phyloP scores from a whole-genome alignment of 1,140 invertebrate species.

The Bathynomus jamesi region DNA sequence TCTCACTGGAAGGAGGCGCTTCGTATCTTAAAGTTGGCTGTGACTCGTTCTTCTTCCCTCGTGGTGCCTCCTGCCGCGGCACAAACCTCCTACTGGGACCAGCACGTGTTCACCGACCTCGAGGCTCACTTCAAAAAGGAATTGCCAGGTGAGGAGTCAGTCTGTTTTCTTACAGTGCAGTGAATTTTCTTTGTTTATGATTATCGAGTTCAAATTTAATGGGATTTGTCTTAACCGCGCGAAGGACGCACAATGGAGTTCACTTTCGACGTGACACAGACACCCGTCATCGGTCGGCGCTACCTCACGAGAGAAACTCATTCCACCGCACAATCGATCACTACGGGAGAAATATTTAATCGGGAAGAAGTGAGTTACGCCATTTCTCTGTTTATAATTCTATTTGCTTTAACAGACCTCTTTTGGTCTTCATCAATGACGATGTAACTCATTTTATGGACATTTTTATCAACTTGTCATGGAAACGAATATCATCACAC shows the following conservation, averaged over 20 bases:
- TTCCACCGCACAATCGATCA: conserved; percentile 22
- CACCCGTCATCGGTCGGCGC: conserved; percentile 80
- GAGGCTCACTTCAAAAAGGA: conserved; percentile 71
- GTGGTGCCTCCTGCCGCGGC: conserved; percentile 47
- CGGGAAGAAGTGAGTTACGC: conserved; percentile 11
- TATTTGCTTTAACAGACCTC: no score
- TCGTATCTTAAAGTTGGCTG: conserved; percentile 92
- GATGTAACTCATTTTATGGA: no score
- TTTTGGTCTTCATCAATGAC: no score
- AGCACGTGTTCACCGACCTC: conserved; percentile 61
- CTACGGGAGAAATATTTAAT: conserved; percentile 16
- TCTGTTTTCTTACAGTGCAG: neutral
- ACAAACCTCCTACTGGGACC: conserved; percentile 35
- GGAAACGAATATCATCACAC: no score
- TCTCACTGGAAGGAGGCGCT: conserved; percentile 88
- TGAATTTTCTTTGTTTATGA: neutral
- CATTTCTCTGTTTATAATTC: neutral
- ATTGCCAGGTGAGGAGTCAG: conserved; percentile 51
- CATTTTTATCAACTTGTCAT: no score
- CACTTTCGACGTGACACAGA: conserved; percentile 86
- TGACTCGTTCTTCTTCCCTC: conserved; percentile 77
- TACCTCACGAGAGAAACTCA: conserved; percentile 36
- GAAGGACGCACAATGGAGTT: conserved; percentile 94
- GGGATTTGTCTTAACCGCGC: conserved; percentile 34
- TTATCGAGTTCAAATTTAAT: neutral